Evolutionary conservation across 2,113 vertebrate species (phyloP).

Genomic region (Pelecanoides urinatrix): DNA sequence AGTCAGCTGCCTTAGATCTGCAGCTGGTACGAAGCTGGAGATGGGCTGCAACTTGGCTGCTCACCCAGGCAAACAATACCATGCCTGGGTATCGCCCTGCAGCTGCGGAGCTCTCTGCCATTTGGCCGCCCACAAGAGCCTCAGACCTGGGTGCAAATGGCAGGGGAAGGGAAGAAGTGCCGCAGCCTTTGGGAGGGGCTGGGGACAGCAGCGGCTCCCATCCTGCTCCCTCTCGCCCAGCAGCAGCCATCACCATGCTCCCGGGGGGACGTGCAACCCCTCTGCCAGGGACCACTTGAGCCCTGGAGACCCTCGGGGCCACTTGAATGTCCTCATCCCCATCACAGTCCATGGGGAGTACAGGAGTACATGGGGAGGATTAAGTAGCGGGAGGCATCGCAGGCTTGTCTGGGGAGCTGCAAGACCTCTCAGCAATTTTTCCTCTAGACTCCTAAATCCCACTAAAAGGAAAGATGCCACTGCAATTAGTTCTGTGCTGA

Average conservation of each 20-base stretch:
- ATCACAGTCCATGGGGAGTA: not conserved
- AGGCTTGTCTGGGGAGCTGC: not conserved
- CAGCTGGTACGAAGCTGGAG: constrained; percentile 47
- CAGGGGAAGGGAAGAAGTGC: not conserved
- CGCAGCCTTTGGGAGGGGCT: not conserved
- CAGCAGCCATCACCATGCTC: not conserved
- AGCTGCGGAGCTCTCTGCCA: not conserved
- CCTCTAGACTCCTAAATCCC: not conserved
- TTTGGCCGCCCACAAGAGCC: not conserved
- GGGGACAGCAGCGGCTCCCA: not conserved
- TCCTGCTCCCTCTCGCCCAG: not conserved
- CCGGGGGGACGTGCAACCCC: fast-evolving
- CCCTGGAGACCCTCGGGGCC: not conserved
- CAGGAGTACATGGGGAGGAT: not conserved
- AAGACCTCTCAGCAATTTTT: not conserved
- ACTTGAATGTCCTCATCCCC: not conserved
- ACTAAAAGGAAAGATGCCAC: not conserved
- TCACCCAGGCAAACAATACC: constrained; percentile 36
- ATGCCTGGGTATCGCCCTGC: not conserved
- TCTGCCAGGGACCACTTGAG: not conserved
- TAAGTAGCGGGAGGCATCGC: fast-evolving
- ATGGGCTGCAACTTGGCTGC: constrained; percentile 36
- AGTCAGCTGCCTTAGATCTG: constrained; percentile 31
- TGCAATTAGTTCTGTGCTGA: constrained; percentile 7
- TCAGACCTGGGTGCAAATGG: not conserved